Percentiles rank a stretch among this genome's conserved stretches.
phyloP scores from a whole-genome alignment of 2,888 invertebrate genomes.

The Apamea crenata region DNA sequence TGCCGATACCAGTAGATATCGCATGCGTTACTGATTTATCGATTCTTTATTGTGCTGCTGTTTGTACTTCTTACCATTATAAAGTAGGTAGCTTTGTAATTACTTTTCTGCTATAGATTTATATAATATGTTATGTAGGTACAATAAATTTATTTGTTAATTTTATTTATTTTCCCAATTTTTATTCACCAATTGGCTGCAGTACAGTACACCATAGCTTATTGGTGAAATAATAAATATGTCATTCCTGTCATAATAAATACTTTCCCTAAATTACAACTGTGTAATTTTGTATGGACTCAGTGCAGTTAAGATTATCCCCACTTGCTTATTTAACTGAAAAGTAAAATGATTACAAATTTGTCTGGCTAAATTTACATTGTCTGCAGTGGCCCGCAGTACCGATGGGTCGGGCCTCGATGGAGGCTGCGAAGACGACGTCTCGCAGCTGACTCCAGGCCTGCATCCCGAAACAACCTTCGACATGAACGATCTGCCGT shows the following conservation, averaged over 20 bases:
- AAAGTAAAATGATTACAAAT: background rate
- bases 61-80: background rate
- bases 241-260: background rate
- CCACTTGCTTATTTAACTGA: background rate
- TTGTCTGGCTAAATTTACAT: constrained; percentile 32
- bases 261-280: background rate
- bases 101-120: background rate
- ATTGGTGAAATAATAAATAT: background rate
- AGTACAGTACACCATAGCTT: background rate
- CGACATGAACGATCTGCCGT: constrained; percentile 87
- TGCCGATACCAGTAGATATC: background rate
- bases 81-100: background rate
- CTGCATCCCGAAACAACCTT: constrained; percentile 75
- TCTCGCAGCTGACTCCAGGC: constrained; percentile 79
- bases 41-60: constrained; percentile 1
- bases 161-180: background rate
- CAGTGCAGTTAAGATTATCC: background rate
- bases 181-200: background rate
- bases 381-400: constrained; percentile 81
- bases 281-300: constrained; percentile 7
- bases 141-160: background rate
- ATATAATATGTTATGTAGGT: background rate
- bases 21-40: constrained; percentile 6
- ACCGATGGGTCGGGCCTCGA: constrained; percentile 82
- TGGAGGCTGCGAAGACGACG: constrained; percentile 79